Evolutionary conservation across 2,797 vertebrate species (phyloP), one percentile per base, ranked within the genome.

Genomic region (Pitangus sulphuratus): DNA sequence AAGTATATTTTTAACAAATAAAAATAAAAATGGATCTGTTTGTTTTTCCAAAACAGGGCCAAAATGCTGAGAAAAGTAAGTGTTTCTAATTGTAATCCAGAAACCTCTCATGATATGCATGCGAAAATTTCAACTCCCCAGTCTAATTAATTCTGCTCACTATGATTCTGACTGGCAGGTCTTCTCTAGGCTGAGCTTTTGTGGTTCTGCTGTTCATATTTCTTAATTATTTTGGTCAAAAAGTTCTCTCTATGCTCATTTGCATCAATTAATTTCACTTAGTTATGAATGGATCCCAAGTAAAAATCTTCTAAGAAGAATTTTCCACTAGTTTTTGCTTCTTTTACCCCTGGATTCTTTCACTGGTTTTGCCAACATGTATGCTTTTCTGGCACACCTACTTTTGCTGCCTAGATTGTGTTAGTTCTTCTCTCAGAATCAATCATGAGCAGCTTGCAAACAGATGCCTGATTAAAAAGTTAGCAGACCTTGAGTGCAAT

Each of bases 401-500:
- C 87, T 95, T 97, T 97, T 92, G 16, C 96, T n/a, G 93, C 85
- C 84, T 96, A 91, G 94, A 98, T 96, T 96, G 80, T 93, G 88
- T 97, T 97, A 97, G 94, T 94, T 97, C 95, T 96, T 97, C 90
- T 89, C 96, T 90, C 93, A 92, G 95, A 98, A 98, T 98, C 97
- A 98, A 83, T 98, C n/a, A 45, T 20, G 94, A 98, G 98, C 98
- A 98, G 98, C 98, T 98, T 98, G 98, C 97, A 98, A 98, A 96
- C 98, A 98, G 98, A 98, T 98, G 98, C 98, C 98, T 98, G 98
- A 98, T 98, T 98, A 98, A 98, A 98, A 98, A 98, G 98, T 98
- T 98, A 98, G 98, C 97, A 98, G 98, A 98, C 98, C 98, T 98
- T 98, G 98, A 98, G 98, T 96, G 97, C 98, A 98, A 98, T 98